Evolutionary conservation across 2,113 vertebrate species (phyloP), one percentile per base, ranked within the genome.

Genomic region (Leptosomus discolor): DNA sequence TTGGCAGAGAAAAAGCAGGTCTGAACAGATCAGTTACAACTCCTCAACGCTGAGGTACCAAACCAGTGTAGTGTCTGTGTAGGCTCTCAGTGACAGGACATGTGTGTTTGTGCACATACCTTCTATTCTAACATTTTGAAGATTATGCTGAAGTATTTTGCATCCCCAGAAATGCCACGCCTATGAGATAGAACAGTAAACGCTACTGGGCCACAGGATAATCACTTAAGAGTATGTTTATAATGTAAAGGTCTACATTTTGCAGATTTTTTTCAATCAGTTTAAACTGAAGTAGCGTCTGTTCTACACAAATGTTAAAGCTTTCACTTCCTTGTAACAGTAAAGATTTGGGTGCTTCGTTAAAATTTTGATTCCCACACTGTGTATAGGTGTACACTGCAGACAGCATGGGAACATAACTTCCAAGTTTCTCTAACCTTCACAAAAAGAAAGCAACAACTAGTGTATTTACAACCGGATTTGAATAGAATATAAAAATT

Each of bases 61-160:
- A 85, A 36, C 20, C 54, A 32, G 34, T 1, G 13, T 5, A 50
- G 37, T 18, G 8, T 13, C 23, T 73, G 58, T 27, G 13, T 5
- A 17, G 46, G 26, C 16, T 39, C 68, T 54, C 13, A 26, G 13
- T 27, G 86, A 24, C 2, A 23, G 34, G 7, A 11, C 9, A 5
- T 1, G 2, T 10, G 7, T 26, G 21, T 24, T 45, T 36, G 12
- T 2, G 8, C 36, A 71, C 5, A 12, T 2, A 6, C n/a, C n/a
- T 92, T 65, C 14, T 46, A 23, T 9, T 82, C 45, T 21, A 81
- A n/a, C 24, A n/a, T 43, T 73, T 57, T 7, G 64, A 61, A 70
- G 17, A 63, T 16, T 39, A n/a, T 7, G 15, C 36, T 16, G 57
- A 63, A 61, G 19, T 32, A 36, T 20, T 63, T 39, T 5, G 3